Evolutionary conservation across 2,888 invertebrate genomes (phyloP), one percentile per base, ranked within the genome.

Genomic region (Teleogryllus oceanicus): DNA sequence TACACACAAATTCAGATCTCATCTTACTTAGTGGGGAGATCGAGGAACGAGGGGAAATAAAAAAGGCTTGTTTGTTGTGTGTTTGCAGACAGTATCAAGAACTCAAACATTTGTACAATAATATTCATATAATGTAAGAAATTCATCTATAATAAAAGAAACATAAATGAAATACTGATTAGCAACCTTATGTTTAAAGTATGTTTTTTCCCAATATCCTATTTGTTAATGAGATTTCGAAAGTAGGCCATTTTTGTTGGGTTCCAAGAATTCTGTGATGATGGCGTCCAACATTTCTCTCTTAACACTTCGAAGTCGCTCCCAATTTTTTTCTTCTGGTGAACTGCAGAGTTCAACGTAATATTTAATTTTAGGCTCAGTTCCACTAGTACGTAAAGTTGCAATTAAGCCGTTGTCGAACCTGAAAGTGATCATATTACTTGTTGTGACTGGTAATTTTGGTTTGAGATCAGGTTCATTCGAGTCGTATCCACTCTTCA

Each of bases 331-430:
- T 84, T 92, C 89, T 24, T 89, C 89, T n/a, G 93, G 92, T 76
- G 89, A 86, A 81, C 93, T 93, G 83, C 94, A 93, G 80, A 96
- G 89, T 87, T 98, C 99, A 0, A 96, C 94, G 88, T 99, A 99
- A 88, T 98, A 99, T 89, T 99, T 99, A 84, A 99, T 92, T 88
- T 99, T 99, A 75, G 99, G 99, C 87, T 99, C 99, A 0, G 99
- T 99, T 77, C 99, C 99, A 87, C 98, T 98, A 1, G 98, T 97
- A 83, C 99, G 91, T 51, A 99, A 88, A 0, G 97, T 98, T 2
- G 95, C 91, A 12, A 94, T 92, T 82, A 96, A 90, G 0, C 97
- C 97, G 87, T 95, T 96, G 79, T 90, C 89, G 87, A 99, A 97
- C 11, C 91, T 92, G 87, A 99, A 97, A 13, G 97, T 97, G 79